Percentiles rank a stretch among this genome's conserved stretches.
Evolutionary conservation across 2,113 vertebrate genomes (phyloP).

Genomic region (Alaudala cheleensis): DNA sequence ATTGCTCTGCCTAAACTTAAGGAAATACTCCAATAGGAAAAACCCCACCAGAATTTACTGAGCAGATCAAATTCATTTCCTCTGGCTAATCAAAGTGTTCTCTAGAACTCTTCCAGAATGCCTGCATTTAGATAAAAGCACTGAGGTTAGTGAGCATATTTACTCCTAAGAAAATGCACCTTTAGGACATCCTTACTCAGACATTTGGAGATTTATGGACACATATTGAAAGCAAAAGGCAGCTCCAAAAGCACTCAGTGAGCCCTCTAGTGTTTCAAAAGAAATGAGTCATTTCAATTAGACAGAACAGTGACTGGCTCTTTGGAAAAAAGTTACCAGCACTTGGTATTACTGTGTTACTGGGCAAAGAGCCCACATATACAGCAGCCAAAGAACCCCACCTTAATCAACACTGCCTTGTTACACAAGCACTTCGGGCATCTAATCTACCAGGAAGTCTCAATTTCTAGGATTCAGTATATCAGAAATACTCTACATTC

Average conservation of each 20-base stretch:
- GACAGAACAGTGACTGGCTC: rapidly evolving
- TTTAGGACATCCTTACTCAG: not conserved
- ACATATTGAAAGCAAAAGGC: not conserved
- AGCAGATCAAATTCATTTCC: not conserved
- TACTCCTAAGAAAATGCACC: not conserved
- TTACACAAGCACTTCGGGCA: not conserved
- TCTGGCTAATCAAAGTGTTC: not conserved
- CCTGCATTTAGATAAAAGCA: not conserved
- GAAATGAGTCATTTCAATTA: not conserved
- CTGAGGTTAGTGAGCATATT: not conserved
- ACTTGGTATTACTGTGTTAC: not conserved
- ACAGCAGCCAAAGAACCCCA: rapidly evolving
- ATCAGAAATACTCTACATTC: not conserved
- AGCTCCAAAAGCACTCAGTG: not conserved
- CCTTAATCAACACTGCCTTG: not conserved
- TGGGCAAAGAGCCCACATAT: not conserved
- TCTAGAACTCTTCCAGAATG: not conserved
- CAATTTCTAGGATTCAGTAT: not conserved
- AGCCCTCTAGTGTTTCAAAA: not conserved
- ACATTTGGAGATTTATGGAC: not conserved
- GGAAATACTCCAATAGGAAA: not conserved
- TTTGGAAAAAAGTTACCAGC: not conserved
- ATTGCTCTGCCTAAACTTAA: not conserved
- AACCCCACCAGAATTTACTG: not conserved
- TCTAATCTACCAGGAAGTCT: not conserved